Evolutionary conservation across 37 sponge, comb jelly and placozoan genomes (phyloP).

Genomic region (Ephydatia muelleri): DNA sequence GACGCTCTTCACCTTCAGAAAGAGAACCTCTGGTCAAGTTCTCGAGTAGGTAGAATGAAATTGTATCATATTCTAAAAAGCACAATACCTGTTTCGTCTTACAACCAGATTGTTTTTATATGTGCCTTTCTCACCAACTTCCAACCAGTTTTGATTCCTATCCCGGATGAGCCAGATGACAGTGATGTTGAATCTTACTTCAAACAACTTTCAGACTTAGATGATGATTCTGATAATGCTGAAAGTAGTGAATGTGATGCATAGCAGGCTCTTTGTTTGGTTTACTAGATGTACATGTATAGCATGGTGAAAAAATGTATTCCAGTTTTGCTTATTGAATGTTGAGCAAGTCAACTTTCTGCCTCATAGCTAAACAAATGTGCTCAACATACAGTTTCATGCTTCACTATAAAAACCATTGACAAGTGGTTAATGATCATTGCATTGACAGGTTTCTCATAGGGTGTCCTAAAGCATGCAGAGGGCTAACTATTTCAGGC

Average conservation of each 20-base stretch:
- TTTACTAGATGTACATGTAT: not conserved
- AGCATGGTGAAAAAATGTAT: slow-evolving; percentile 1
- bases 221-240: slow-evolving; percentile 10
- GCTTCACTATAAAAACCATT: slow-evolving; percentile 1
- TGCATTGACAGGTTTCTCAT: slow-evolving; percentile 22
- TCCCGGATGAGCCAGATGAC: not conserved
- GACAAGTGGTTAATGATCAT: slow-evolving; percentile 1
- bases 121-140: slow-evolving; percentile 71
- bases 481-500: slow-evolving; percentile 67
- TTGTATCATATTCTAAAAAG: slow-evolving; percentile 24
- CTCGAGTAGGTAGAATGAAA: slow-evolving; percentile 48
- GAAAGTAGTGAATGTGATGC: slow-evolving; percentile 2
- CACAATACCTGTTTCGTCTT: slow-evolving; percentile 29
- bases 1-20: slow-evolving; percentile 15
- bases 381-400: not conserved
- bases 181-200: slow-evolving; percentile 18
- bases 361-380: not conserved
- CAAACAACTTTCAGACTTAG: not conserved
- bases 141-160: slow-evolving; percentile 55
- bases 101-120: slow-evolving; percentile 51
- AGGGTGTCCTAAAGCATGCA: slow-evolving; percentile 44
- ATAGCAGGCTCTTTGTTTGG: slow-evolving; percentile 2
- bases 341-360: not conserved
- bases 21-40: too few species aligned
- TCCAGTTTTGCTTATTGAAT: not conserved